Evolutionary conservation across 2,113 vertebrate species (phyloP).

Genomic region (Erythrocercus mccallii): DNA sequence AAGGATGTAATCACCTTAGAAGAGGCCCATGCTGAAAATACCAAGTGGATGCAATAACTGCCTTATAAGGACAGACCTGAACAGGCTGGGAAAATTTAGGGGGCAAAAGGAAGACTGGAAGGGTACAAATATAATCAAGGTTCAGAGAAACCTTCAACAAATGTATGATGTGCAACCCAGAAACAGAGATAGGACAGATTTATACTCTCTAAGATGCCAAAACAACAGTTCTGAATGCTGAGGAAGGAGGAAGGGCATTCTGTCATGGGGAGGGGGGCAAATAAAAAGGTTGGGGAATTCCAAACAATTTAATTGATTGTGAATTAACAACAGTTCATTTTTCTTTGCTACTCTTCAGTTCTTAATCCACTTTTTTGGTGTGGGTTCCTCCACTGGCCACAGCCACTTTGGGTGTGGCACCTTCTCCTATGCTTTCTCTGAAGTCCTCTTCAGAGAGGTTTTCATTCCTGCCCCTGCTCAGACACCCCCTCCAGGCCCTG

Average conservation of each 20-base stretch:
- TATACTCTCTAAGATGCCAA: not conserved
- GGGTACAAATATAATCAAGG: not conserved
- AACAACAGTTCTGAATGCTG: not conserved
- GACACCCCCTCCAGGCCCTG: not conserved
- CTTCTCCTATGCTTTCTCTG: not conserved
- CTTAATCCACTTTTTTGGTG: not conserved
- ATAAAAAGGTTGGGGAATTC: not conserved
- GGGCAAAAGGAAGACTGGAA: not conserved
- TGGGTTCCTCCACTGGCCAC: not conserved
- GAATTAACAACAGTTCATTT: not conserved
- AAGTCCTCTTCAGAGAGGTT: not conserved
- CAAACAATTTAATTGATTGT: not conserved
- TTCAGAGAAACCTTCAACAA: not conserved
- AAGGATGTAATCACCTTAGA: not conserved
- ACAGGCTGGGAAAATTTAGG: not conserved
- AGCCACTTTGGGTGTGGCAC: not conserved
- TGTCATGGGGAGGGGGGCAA: accelerated
- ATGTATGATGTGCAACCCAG: not conserved
- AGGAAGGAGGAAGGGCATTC: not conserved
- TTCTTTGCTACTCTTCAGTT: not conserved
- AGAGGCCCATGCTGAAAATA: not conserved
- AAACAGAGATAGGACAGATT: not conserved
- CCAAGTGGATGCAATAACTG: not conserved
- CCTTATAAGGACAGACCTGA: not conserved
- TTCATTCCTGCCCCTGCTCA: not conserved